Percentiles rank a stretch among this genome's conserved stretches.
Evolutionary conservation across 2,888 invertebrate species (phyloP).

Genomic region (Thymelicus lineola): DNA sequence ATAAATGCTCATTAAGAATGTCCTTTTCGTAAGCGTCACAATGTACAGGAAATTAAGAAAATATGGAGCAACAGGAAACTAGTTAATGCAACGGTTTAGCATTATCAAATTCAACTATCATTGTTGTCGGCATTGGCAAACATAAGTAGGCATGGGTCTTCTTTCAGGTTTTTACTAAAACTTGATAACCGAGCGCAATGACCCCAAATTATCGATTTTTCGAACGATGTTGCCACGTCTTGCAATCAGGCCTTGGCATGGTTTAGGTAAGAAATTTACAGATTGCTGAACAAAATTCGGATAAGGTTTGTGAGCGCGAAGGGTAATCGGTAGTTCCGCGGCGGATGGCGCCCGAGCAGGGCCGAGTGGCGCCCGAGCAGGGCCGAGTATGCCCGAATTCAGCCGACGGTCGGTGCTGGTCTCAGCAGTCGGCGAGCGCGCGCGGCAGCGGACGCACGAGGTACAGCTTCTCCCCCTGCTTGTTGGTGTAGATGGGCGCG

Average conservation of each 20-base stretch:
- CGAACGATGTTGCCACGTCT: not conserved
- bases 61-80: not conserved
- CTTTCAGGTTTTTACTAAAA: no score
- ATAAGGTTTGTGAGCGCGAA: not conserved
- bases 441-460: constrained; percentile 95
- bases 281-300: not conserved
- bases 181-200: no score
- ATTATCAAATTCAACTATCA: no score
- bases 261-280: no score
- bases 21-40: not conserved
- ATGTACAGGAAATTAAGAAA: not conserved
- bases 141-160: no score
- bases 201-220: not conserved
- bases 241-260: no score
- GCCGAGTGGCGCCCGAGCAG: no score
- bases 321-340: no score
- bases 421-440: constrained; percentile 64
- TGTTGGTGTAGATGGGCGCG: constrained; percentile 99
- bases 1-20: constrained; percentile 10
- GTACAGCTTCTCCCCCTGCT: constrained; percentile 98
- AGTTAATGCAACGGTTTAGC: not conserved
- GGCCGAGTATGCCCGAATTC: no score
- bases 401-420: no score
- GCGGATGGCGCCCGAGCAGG: no score
- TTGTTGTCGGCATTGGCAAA: no score